These are phyloP conservation scores for Amphimallon solstitiale DNA, from an alignment of 2,888 invertebrate species.

Conservation along the genomic window DNA sequence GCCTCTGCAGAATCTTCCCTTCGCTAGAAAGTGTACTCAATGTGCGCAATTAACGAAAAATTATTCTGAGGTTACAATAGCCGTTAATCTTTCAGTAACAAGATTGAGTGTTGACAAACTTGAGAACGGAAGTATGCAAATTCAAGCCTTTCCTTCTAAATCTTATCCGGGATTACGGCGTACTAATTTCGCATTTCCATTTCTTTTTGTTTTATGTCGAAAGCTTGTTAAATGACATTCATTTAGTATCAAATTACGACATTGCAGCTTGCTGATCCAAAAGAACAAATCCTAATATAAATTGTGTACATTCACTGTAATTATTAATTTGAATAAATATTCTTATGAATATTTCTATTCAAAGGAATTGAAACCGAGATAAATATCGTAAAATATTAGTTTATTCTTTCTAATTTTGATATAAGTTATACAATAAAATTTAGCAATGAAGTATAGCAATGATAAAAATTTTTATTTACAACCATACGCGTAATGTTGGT, in stretches of 20 bases:
- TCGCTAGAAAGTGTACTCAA: conserved; percentile 27
- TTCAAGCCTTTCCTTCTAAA: conserved; percentile 41
- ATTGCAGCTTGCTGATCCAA: no score
- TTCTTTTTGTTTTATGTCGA: conserved; percentile 10
- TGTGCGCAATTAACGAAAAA: conserved; percentile 41
- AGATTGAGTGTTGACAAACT: conserved; percentile 47
- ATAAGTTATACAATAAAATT: no score
- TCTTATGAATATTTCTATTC: no score
- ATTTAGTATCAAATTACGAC: conserved; percentile 20
- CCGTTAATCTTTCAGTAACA: conserved; percentile 40
- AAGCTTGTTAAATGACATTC: conserved; percentile 24
- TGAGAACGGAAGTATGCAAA: conserved; percentile 46
- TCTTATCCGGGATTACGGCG: conserved; percentile 43
- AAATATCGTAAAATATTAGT: no score
- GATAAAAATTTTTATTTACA: no score
- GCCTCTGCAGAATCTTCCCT: neutral
- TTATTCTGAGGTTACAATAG: conserved; percentile 43
- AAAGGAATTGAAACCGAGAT: no score
- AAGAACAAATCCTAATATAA: no score
- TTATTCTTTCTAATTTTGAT: no score
- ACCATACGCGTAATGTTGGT: no score
- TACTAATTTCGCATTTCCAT: conserved; percentile 39
- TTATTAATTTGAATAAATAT: no score
- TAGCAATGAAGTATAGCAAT: no score
- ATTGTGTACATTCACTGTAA: no score